Base-by-base conservation (phyloP, 2,888 invertebrate species). In the Leptinotarsa juncta region DNA sequence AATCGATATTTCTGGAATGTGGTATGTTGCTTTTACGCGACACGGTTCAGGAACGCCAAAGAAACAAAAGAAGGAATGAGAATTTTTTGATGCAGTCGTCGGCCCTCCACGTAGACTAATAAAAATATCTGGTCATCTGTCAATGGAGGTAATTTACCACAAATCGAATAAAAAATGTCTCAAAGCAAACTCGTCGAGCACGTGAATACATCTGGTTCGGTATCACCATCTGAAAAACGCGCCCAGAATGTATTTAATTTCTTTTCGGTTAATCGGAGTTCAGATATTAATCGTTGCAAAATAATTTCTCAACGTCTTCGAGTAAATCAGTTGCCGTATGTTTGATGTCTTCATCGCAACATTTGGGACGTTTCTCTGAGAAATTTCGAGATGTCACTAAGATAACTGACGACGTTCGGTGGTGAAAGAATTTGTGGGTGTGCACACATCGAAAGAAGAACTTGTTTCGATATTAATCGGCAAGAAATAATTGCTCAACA, bases 261-360 rank as follows among this genome's bases (percentile, higher is more conserved):
- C 57, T 57, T 68, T 48, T n/a, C 42, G 32, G 26, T 53, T 68
- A 68, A 68, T 55, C 68, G 68, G 26, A 42, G 48, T 26, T 16
- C 68, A 68, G 68, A 68, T 68, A 68, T 68, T 68, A 53, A 68
- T 68, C 68, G 48, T 16, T n/a, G 53, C 32, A 53, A 53, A 67
- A 67, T 67, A 51, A 67, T 53, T 67, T 48, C 53, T 51, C 12
- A 55, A 68, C 18, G 20, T 55, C 68, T 67, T 53, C 53, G 18
- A 32, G 57, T 42, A 57, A 68, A 68, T 68, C 68, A 68, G 18
- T 55, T 57, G 53, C 50, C 53, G 68, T 26, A 50, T 68, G 32
- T 26, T 18, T 57, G 57, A 68, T 68, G 68, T 68, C 68, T 68
- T 68, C 48, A 68, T 68, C 68, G 26, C 55, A 32, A 68, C 57